Evolutionary conservation across 2,113 vertebrate species (phyloP).

Genomic region (Gallinago media): DNA sequence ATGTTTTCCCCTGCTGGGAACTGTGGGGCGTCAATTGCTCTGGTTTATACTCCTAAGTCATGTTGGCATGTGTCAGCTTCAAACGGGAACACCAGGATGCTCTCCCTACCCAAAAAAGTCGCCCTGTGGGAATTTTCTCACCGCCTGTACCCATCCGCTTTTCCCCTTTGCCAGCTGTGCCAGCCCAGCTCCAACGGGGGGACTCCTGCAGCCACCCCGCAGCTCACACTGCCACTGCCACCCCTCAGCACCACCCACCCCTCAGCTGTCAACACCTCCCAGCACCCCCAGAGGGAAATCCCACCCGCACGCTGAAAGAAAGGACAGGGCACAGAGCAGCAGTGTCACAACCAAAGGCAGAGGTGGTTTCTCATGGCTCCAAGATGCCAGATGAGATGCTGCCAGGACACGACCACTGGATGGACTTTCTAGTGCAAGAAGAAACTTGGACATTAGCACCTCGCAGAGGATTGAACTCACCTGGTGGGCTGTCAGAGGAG

Average conservation of each 20-base stretch:
- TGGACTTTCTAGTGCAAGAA: background rate
- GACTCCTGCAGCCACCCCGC: background rate
- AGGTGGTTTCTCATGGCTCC: background rate
- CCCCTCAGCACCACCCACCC: accelerated
- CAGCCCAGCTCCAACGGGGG: accelerated
- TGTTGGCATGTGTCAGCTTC: background rate
- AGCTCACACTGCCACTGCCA: background rate
- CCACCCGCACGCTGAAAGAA: background rate
- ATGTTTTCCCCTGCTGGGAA: background rate
- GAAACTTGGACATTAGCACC: background rate
- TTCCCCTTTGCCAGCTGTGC: background rate
- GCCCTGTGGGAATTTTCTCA: background rate
- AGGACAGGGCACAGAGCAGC: background rate
- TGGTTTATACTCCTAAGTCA: accelerated
- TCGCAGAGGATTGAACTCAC: background rate
- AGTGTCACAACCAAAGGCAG: accelerated
- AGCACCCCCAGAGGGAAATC: background rate
- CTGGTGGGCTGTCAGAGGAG: background rate
- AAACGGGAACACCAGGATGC: background rate
- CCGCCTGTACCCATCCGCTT: background rate
- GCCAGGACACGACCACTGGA: accelerated
- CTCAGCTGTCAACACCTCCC: background rate
- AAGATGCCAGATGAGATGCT: background rate
- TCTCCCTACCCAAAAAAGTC: background rate
- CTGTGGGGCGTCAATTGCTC: background rate